These are phyloP conservation scores for Pseudotriccus pelzelni DNA, from an alignment of 2,797 vertebrate species.

Conservation along the genomic window DNA sequence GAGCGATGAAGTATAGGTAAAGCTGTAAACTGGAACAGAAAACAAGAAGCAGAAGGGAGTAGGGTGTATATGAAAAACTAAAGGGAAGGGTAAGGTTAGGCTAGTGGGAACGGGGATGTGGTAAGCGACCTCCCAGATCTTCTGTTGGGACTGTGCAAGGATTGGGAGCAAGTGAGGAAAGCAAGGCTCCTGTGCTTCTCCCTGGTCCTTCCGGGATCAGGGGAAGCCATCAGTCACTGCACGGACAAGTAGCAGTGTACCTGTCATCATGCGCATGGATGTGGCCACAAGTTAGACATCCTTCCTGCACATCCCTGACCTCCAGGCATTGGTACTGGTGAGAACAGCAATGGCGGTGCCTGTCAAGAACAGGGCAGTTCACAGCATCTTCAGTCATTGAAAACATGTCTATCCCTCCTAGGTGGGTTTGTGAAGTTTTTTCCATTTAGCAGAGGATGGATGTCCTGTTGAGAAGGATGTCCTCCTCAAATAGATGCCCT, in stretches of 20 bases:
- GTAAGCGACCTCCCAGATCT: not conserved
- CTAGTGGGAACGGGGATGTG: not conserved
- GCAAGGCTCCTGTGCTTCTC: not conserved
- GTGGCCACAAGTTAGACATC: not conserved
- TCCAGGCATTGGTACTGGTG: not conserved
- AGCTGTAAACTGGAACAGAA: not conserved
- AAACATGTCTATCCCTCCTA: accelerated
- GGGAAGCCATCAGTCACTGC: not conserved
- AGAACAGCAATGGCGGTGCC: not conserved
- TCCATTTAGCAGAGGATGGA: not conserved
- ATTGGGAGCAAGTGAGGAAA: not conserved
- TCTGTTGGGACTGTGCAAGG: not conserved
- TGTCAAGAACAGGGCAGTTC: not conserved
- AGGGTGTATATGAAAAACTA: not conserved
- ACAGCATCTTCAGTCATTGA: not conserved
- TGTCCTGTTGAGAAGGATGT: not conserved
- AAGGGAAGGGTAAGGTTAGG: not conserved
- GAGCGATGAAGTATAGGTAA: not conserved
- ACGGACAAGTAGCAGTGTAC: not conserved
- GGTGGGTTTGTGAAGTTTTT: not conserved
- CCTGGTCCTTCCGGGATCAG: not conserved
- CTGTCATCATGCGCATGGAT: not conserved
- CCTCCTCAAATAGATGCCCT: not conserved
- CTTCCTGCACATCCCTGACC: not conserved
- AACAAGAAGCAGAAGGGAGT: not conserved